phyloP scores from a whole-genome alignment of 1,140 invertebrate species.

The Nylanderia fulva region DNA sequence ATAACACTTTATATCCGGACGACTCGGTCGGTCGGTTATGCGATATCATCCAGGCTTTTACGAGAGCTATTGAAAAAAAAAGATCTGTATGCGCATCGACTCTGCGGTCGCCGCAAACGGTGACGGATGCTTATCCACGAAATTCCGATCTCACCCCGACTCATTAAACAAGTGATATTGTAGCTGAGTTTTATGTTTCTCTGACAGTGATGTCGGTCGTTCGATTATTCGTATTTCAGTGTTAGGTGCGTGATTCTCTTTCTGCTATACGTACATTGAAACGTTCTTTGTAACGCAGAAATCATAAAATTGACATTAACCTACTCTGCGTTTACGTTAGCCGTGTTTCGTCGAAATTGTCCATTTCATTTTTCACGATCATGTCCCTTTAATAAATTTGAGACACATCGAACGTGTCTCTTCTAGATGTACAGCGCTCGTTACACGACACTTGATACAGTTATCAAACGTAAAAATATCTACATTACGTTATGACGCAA shows the following conservation, averaged over 20 bases:
- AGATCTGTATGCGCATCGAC: slow-evolving; percentile 16
- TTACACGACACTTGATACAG: too few species aligned
- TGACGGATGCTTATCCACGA: slow-evolving; percentile 22
- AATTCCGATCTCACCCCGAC: slow-evolving; percentile 37
- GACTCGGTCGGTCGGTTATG: slow-evolving; percentile 39
- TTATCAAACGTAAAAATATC: not conserved
- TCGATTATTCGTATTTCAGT: slow-evolving; percentile 9
- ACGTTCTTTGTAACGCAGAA: slow-evolving; percentile 24
- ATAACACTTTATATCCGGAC: slow-evolving; percentile 41
- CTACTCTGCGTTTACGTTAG: not conserved
- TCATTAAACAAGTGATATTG: slow-evolving; percentile 60
- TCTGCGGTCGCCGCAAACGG: slow-evolving; percentile 3
- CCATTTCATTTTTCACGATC: slow-evolving; percentile 22
- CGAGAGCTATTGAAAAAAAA: slow-evolving; percentile 51
- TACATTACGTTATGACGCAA: not conserved
- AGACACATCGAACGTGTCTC: not conserved
- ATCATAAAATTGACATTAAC: slow-evolving; percentile 49
- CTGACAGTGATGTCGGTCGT: slow-evolving; percentile 42
- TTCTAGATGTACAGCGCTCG: not conserved
- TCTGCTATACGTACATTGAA: slow-evolving; percentile 22
- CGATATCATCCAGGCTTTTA: slow-evolving; percentile 54
- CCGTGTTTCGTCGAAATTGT: slow-evolving; percentile 7
- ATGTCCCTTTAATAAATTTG: not conserved
- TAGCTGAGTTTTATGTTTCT: slow-evolving; percentile 54
- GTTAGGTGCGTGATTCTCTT: slow-evolving; percentile 18